Evolutionary conservation across 2,113 vertebrate genomes (phyloP).

Genomic region (Hoplias malabaricus): DNA sequence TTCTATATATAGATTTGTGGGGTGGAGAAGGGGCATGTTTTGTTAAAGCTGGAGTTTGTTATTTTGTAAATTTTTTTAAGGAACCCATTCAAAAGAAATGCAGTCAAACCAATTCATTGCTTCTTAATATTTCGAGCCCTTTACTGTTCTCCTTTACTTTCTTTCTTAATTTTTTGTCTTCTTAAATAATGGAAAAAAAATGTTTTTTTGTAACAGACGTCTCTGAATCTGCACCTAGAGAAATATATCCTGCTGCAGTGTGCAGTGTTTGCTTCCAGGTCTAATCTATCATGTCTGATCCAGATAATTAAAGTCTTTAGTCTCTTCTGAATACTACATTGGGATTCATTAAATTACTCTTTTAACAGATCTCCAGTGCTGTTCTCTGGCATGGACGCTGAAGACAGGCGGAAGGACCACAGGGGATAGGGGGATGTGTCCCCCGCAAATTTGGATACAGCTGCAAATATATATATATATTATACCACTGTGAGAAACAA

Average conservation of each 20-base stretch:
- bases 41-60: too few relatives aligned
- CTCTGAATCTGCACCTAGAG: not conserved
- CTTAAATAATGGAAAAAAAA: not conserved
- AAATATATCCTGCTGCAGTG: not conserved
- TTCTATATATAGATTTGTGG: too few relatives aligned
- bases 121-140: too few relatives aligned
- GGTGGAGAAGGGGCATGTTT: too few relatives aligned
- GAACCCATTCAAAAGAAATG: too few relatives aligned
- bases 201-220: not conserved
- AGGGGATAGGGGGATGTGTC: too few relatives aligned
- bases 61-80: too few relatives aligned
- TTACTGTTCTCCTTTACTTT: not conserved
- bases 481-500: too few relatives aligned
- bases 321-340: not conserved
- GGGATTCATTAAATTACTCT: not conserved
- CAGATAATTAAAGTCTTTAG: slow-evolving; percentile 6
- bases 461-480: too few relatives aligned
- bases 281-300: not conserved
- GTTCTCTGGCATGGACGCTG: not conserved
- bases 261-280: slow-evolving; percentile 3
- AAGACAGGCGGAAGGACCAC: too few relatives aligned
- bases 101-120: too few relatives aligned
- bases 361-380: not conserved
- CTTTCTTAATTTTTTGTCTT: not conserved
- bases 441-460: too few relatives aligned